Evolutionary conservation across 2,113 vertebrate species (phyloP), one percentile per base, ranked within the genome.

Genomic region (Fregata magnificens): DNA sequence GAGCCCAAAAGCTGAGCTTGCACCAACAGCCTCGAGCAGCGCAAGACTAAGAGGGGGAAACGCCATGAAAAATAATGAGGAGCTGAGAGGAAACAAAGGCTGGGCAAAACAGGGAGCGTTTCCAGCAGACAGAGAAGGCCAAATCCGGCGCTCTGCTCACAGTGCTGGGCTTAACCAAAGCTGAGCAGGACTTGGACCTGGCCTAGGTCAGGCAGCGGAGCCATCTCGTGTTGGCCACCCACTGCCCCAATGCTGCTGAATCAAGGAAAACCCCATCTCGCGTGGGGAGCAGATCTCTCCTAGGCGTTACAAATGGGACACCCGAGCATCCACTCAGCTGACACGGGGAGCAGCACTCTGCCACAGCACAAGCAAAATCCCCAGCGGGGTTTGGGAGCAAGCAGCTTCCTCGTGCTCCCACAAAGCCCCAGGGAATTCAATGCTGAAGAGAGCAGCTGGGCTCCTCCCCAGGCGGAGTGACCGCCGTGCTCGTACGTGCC

Each of bases 51-150:
- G 85, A 80, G 67, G 72, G 73, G 67, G 63, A 94, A 93, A 93
- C 5, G 5, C 85, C 74, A 53, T 66, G 85, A 81, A 91, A 93
- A 94, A 85, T 71, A 95, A 76, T 3, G 42, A 93, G 89, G 72
- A 82, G 55, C 74, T 70, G 58, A 29, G 52, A 95, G 83, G 79
- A 83, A 94, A 92, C 93, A 95, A 94, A 95, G 86, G 44, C 84
- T 84, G 79, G n/a, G 88, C 2, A 4, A 90, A 82, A 62, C 16
- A 63, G 83, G 42, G 67, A 86, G 45, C 1, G 7, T 65, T 94
- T 87, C 89, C 55, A 83, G 83, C 80, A 74, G 67, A 86, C 7
- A n/a, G 69, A 91, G 71, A 28, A 40, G 84, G 77, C 31, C 86
- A 79, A 59, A 91, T 67, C 77, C 7, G 1, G 15, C 4, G 0